These are phyloP conservation scores for Capreolus pygargus DNA, from an alignment of 2,113 vertebrate genomes.

Conservation along the genomic window DNA sequence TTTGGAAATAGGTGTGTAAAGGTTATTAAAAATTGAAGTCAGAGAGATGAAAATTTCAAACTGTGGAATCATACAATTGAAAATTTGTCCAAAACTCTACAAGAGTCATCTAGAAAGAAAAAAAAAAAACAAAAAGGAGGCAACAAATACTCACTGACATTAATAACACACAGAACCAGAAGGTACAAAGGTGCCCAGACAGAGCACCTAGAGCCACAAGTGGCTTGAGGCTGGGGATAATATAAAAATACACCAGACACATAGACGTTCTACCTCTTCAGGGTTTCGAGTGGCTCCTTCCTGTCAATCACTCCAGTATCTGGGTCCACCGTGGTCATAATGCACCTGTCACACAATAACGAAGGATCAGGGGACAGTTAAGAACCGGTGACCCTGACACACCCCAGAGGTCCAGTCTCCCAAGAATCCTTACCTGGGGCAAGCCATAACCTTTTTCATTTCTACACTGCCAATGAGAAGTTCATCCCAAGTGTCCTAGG, in stretches of 20 bases:
- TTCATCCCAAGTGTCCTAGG: slow-evolving; percentile 93
- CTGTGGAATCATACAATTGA: neutral
- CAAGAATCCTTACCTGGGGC: slow-evolving; percentile 86
- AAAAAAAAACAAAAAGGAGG: neutral
- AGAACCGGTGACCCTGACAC: rapidly evolving
- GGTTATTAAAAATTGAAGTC: neutral
- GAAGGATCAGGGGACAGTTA: neutral
- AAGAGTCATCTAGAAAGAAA: neutral
- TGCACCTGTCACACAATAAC: slow-evolving; percentile 83
- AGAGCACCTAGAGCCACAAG: neutral
- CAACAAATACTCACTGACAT: neutral
- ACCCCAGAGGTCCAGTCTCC: rapidly evolving
- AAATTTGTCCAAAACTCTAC: neutral
- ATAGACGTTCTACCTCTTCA: slow-evolving; percentile 85
- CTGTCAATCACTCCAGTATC: slow-evolving; percentile 90
- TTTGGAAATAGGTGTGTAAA: neutral
- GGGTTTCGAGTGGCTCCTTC: slow-evolving; percentile 92
- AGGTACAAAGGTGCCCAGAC: neutral
- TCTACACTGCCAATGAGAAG: slow-evolving; percentile 88
- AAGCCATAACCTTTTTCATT: slow-evolving; percentile 87
- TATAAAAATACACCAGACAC: neutral
- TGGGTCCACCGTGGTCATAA: slow-evolving; percentile 94
- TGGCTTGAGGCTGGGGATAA: no score
- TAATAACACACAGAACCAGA: neutral
- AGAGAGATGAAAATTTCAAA: neutral